A percentile compares a stretch with the other conserved stretches of the same genome.
These are phyloP conservation scores for Enteromius afrohamiltoni DNA, from an alignment of 2,797 vertebrate species.

Conservation along the genomic window DNA sequence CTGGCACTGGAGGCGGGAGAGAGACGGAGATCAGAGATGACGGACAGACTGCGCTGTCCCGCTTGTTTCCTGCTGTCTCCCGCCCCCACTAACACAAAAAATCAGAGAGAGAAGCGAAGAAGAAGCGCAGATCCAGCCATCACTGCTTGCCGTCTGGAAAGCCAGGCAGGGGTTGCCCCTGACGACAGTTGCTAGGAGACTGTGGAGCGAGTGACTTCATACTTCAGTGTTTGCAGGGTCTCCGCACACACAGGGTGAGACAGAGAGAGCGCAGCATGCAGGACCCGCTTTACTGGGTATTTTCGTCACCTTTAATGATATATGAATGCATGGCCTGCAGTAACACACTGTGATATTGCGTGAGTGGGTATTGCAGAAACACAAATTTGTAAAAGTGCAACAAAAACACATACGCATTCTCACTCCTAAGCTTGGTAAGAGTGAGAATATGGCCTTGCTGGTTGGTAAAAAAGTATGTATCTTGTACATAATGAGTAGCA, in stretches of 20 bases:
- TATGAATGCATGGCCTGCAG: not conserved
- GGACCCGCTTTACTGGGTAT: not conserved
- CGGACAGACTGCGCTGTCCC: slow-evolving; percentile 43
- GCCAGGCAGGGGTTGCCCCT: slow-evolving; percentile 60
- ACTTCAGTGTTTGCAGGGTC: slow-evolving; percentile 36
- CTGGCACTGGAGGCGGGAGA: slow-evolving; percentile 36
- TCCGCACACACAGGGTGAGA: slow-evolving; percentile 3
- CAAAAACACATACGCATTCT: not conserved
- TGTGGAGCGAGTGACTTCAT: slow-evolving; percentile 59
- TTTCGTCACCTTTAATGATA: slow-evolving; percentile 16
- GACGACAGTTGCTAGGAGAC: slow-evolving; percentile 63
- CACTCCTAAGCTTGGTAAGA: too few species aligned
- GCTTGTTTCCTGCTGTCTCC: slow-evolving; percentile 44
- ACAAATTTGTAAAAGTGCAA: not conserved
- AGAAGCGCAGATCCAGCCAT: slow-evolving; percentile 56
- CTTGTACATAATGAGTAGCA: not conserved
- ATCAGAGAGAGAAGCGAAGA: slow-evolving; percentile 33
- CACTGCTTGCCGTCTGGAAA: slow-evolving; percentile 55
- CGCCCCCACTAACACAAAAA: slow-evolving; percentile 39
- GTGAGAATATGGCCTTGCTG: too few species aligned
- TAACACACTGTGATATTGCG: not conserved
- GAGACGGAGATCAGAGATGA: slow-evolving; percentile 43
- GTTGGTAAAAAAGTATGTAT: not conserved
- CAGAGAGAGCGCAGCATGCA: slow-evolving; percentile 25
- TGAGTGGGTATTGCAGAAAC: not conserved